Evolutionary conservation across 2,113 vertebrate genomes (phyloP).

Genomic region (Eubucco bourcierii): DNA sequence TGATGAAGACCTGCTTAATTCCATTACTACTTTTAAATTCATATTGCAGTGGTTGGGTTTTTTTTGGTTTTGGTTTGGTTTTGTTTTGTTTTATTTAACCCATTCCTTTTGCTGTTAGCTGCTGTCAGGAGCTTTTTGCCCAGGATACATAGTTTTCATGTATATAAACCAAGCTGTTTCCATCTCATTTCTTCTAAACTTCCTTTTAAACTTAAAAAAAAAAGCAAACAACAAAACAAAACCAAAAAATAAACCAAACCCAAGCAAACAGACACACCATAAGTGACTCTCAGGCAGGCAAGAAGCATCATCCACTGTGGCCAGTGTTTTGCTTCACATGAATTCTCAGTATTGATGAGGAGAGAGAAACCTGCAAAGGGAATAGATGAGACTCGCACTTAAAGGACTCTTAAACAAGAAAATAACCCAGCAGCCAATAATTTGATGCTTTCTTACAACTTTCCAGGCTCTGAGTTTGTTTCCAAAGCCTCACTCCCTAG

Average conservation of each 20-base stretch:
- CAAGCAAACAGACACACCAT: not conserved
- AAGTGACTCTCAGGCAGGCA: not conserved
- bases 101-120: not conserved
- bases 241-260: too few species aligned
- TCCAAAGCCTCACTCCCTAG: not conserved
- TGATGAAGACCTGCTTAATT: not conserved
- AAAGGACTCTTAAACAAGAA: not conserved
- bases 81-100: not conserved
- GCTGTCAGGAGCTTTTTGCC: not conserved
- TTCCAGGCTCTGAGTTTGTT: not conserved
- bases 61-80: too few species aligned
- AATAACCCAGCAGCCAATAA: slow-evolving; percentile 12
- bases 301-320: not conserved
- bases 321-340: not conserved
- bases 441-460: not conserved
- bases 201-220: not conserved
- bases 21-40: not conserved
- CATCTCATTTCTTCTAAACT: not conserved
- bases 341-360: slow-evolving; percentile 3
- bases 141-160: not conserved
- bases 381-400: not conserved
- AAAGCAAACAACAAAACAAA: not conserved
- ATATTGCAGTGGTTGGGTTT: accelerated
- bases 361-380: not conserved
- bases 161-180: not conserved